Percentiles rank a stretch among this genome's conserved stretches.
Conservation (phyloP, 2,113 vertebrate species). For the Leiothrix lutea region DNA sequence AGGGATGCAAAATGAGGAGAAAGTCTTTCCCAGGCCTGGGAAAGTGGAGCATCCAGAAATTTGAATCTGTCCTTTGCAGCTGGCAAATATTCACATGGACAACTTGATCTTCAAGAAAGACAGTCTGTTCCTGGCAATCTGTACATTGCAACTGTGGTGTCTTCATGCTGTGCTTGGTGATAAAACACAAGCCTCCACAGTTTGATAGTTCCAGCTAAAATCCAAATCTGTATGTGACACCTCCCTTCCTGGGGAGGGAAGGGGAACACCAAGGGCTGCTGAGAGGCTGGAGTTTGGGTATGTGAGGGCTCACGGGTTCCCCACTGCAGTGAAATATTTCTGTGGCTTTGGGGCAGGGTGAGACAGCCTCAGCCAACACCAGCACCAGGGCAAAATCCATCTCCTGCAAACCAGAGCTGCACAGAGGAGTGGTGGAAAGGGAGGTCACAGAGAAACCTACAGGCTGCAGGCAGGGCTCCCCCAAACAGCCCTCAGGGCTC, state of each 20-base stretch:
- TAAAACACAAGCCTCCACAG: neutral
- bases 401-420: neutral
- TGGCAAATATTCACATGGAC: neutral
- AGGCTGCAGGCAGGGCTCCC: neutral
- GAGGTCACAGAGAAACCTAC: neutral
- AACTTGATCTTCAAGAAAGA: neutral
- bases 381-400: neutral
- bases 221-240: neutral
- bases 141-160: neutral
- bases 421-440: neutral
- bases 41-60: neutral
- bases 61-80: neutral
- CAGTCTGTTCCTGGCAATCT: neutral
- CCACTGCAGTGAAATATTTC: neutral
- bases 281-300: neutral
- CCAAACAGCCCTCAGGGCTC: neutral
- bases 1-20: neutral
- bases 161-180: neutral
- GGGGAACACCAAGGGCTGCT: neutral
- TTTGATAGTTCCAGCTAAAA: neutral
- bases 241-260: neutral
- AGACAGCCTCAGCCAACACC: neutral
- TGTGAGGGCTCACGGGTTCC: accelerated
- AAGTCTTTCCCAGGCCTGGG: neutral
- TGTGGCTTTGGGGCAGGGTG: neutral